Conservation (phyloP, 2,888 invertebrate genomes). For the Trissolcus japonicus region DNA sequence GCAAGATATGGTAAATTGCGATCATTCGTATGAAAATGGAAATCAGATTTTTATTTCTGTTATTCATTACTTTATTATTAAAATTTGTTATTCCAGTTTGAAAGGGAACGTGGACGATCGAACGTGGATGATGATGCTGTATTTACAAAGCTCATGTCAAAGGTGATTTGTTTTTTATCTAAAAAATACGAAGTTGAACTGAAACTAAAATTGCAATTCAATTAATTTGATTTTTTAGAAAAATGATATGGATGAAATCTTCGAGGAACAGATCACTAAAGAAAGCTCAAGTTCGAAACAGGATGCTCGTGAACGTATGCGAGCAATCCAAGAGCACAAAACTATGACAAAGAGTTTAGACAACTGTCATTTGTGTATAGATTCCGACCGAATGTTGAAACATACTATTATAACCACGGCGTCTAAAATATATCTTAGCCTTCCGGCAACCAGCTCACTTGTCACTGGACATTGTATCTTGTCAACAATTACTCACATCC, state of each 20-base stretch:
- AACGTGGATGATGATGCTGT: conserved; percentile 88
- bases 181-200: background rate
- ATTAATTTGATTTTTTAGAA: conserved; percentile 57
- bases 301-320: conserved; percentile 80
- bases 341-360: conserved; percentile 84
- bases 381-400: conserved; percentile 87
- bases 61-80: conserved; percentile 15
- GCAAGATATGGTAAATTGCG: conserved; percentile 83
- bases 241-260: conserved; percentile 88
- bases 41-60: conserved; percentile 1
- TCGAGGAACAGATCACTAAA: conserved; percentile 86
- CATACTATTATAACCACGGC: conserved; percentile 90
- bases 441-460: conserved; percentile 89
- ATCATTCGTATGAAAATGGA: conserved; percentile 14
- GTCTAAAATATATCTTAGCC: conserved; percentile 87
- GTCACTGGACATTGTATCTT: conserved; percentile 91
- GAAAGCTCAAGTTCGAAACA: conserved; percentile 80
- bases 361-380: conserved; percentile 89
- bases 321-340: conserved; percentile 86
- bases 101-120: conserved; percentile 87
- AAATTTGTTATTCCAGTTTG: conserved; percentile 79
- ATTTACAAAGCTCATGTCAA: conserved; percentile 85
- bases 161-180: conserved; percentile 63
- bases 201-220: background rate
- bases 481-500: conserved; percentile 87